Evolutionary conservation across 2,797 vertebrate genomes (phyloP).

Genomic region (Hirundo rustica): DNA sequence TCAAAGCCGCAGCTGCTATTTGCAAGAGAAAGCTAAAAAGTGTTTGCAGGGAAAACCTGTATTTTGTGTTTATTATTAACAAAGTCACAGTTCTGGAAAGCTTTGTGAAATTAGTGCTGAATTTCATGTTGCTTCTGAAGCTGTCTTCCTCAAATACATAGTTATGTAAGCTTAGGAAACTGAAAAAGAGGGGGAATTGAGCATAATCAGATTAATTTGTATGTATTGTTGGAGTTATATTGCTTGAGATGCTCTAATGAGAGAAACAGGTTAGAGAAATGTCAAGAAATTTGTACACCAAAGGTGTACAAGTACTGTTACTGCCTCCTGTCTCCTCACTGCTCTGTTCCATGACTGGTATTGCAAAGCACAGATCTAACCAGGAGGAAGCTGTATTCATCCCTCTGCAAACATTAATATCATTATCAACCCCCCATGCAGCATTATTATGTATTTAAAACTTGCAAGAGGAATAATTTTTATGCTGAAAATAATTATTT

Average conservation of each 20-base stretch:
- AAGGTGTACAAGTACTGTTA: neutral
- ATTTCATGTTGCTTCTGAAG: neutral
- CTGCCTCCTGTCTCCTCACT: neutral
- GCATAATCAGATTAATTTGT: neutral
- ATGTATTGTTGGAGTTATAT: neutral
- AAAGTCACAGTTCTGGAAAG: neutral
- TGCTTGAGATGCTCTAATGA: neutral
- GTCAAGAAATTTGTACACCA: neutral
- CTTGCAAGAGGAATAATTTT: neutral
- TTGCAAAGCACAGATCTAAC: neutral
- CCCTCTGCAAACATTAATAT: neutral
- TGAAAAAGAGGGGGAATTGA: neutral
- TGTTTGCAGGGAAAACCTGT: neutral
- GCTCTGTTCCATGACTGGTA: neutral
- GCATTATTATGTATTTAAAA: neutral
- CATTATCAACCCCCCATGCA: neutral
- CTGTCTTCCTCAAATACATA: neutral
- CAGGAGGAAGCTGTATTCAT: neutral
- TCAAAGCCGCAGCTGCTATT: neutral
- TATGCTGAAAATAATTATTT: neutral
- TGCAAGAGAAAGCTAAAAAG: neutral
- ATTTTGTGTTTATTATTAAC: constrained; percentile 20
- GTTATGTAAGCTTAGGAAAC: neutral
- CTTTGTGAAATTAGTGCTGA: neutral
- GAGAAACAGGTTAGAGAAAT: neutral